phyloP scores from a whole-genome alignment of 2,113 vertebrate genomes.

The Pavo muticus region DNA sequence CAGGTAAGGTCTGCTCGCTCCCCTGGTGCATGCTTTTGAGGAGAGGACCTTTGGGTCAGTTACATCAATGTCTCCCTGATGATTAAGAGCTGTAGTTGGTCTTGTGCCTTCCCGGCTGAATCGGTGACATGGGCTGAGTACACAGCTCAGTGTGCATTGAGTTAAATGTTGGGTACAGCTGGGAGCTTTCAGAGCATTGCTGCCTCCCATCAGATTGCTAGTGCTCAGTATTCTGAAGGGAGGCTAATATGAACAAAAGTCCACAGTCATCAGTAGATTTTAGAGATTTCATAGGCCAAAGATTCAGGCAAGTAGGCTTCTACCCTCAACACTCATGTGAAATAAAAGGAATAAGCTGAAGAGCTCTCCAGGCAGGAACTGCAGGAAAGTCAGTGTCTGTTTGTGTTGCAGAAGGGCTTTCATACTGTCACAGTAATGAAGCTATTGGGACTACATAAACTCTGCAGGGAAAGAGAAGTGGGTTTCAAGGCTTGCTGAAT shows the following conservation, averaged over 20 bases:
- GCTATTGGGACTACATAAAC: slow-evolving; percentile 11
- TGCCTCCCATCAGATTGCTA: not conserved
- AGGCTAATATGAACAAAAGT: slow-evolving; percentile 19
- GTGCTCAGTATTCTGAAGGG: not conserved
- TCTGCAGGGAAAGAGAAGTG: slow-evolving; percentile 12
- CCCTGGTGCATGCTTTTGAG: not conserved
- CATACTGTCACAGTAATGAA: slow-evolving; percentile 25
- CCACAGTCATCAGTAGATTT: not conserved
- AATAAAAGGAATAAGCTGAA: slow-evolving; percentile 35
- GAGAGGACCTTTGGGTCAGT: not conserved
- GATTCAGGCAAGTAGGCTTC: not conserved
- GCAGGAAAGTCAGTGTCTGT: slow-evolving; percentile 16
- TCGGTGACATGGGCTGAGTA: not conserved
- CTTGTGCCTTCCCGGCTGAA: not conserved
- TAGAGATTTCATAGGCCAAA: slow-evolving; percentile 15
- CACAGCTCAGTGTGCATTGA: fast-evolving
- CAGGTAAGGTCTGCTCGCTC: slow-evolving; percentile 81
- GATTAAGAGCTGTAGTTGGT: not conserved
- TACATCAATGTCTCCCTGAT: not conserved
- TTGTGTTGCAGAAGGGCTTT: slow-evolving; percentile 43
- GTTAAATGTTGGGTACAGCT: not conserved
- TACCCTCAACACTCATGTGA: not conserved
- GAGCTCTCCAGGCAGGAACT: slow-evolving; percentile 32
- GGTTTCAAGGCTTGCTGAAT: slow-evolving; percentile 4
- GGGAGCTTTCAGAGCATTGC: not conserved